Evolutionary conservation across 2,888 invertebrate species (phyloP).

Genomic region (Drosophila lacicola): DNA sequence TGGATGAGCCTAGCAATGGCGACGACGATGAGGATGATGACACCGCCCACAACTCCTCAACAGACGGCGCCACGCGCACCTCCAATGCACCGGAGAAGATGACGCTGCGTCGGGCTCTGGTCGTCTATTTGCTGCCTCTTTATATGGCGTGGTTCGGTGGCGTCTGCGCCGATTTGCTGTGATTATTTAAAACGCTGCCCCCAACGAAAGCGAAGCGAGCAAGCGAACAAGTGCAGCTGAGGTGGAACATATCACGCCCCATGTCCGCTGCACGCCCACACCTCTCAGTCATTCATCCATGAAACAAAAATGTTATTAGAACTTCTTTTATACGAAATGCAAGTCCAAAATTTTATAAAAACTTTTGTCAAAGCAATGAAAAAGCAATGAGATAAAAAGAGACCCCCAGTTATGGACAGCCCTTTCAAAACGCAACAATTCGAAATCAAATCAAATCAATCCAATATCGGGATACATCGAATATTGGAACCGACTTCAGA

Average conservation of each 20-base stretch:
- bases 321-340: constrained; percentile 68
- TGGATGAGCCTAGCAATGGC: constrained; percentile 58
- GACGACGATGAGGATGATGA: constrained; percentile 46
- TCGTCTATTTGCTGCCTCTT: constrained; percentile 92
- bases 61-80: constrained; percentile 57
- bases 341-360: constrained; percentile 80
- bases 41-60: constrained; percentile 40
- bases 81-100: constrained; percentile 71
- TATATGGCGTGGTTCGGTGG: constrained; percentile 94
- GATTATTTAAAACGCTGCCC: constrained; percentile 85
- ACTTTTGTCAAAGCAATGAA: constrained; percentile 75
- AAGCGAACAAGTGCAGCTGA: constrained; percentile 55
- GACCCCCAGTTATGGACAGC: constrained; percentile 12
- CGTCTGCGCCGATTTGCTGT: constrained; percentile 93
- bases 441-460: constrained; percentile 1
- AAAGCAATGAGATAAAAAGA: constrained; percentile 46
- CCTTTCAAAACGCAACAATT: constrained; percentile 14
- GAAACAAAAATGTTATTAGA: constrained; percentile 77
- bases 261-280: constrained; percentile 65
- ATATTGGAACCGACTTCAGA: neutral
- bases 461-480: neutral
- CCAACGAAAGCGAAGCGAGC: constrained; percentile 49
- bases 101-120: constrained; percentile 85
- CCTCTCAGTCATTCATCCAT: constrained; percentile 77
- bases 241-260: constrained; percentile 32